Evolutionary conservation across 2,113 vertebrate species (phyloP), one percentile per base, ranked within the genome.

Genomic region (Epinephelus moara): DNA sequence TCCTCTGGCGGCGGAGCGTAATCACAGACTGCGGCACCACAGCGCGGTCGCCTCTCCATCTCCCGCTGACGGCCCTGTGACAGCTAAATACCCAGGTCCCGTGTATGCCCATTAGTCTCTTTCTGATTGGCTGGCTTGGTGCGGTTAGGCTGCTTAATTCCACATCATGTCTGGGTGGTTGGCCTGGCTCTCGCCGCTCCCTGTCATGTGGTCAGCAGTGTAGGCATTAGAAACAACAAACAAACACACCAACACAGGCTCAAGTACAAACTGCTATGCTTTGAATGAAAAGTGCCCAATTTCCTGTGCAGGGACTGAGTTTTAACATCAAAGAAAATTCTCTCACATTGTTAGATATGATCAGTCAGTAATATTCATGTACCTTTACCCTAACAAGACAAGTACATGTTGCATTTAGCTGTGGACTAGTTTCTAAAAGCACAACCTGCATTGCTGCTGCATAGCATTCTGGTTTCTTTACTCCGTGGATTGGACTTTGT

Each of bases 61-160:
- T 90, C 59, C 61, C 10, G 73, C 84, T 88, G 91, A 91, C 40
- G 59, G 84, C 87, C 69, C 75, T 42, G 62, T 93, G 93, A 93
- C 92, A 93, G 89, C 89, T 92, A 92, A 94, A 93, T 92, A 75
- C 75, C 81, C 85, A 77, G 90, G 70, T 93, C 84, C 42, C 81
- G 7, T 73, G 86, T 64, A 75, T 71, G 71, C 78, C 79, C 82
- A 80, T 89, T 92, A 90, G 90, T 74, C 80, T 89, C 70, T 67
- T 76, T 89, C 86, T 95, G 93, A 95, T 93, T 93, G 91, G 92
- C 82, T 55, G 69, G 81, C 79, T 80, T 1, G 47, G 82, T 91
- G 89, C 27, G 90, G 90, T 90, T 86, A 21, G 76, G 71, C 73
- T 89, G 84, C 86, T 93, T 91, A 91, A 94, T 92, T 84, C 89